These are phyloP conservation scores for Coregonus sp. DNA, from an alignment of 2,797 vertebrate genomes.

Conservation along the genomic window DNA sequence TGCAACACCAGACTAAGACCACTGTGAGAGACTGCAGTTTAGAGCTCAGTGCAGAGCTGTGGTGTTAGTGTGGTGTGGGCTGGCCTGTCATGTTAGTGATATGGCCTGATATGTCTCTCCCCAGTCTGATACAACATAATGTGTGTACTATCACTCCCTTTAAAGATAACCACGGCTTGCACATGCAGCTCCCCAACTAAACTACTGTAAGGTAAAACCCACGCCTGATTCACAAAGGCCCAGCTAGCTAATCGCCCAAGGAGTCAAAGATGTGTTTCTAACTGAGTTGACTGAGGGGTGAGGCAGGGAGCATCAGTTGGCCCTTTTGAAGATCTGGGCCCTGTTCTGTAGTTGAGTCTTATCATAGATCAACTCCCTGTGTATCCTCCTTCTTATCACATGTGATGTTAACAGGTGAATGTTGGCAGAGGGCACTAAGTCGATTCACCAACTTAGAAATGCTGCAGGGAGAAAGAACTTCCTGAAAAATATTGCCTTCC, in stretches of 20 bases:
- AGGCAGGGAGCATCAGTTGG: conserved; percentile 31
- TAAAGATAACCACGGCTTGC: background rate
- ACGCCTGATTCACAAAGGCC: conserved; percentile 56
- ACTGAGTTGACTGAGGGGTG: conserved; percentile 25
- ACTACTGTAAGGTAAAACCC: conserved; percentile 43
- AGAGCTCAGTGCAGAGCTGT: too few species aligned
- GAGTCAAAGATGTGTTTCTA: conserved; percentile 37
- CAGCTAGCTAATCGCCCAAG: background rate
- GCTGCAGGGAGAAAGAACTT: conserved; percentile 46
- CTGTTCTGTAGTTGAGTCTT: conserved; percentile 46
- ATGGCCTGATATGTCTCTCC: conserved; percentile 14
- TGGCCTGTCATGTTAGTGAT: conserved; percentile 8
- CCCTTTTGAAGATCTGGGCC: conserved; percentile 23
- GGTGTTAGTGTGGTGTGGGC: background rate
- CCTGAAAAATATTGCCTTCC: conserved; percentile 19
- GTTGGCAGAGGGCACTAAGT: conserved; percentile 30
- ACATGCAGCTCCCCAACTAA: too few species aligned
- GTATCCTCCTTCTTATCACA: conserved; percentile 56
- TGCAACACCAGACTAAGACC: too few species aligned
- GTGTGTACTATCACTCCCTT: background rate
- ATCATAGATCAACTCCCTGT: conserved; percentile 50
- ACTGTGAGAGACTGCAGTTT: too few species aligned
- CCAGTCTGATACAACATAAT: background rate
- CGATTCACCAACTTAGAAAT: conserved; percentile 52
- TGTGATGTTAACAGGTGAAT: conserved; percentile 49